Percentiles rank a stretch among this genome's conserved stretches.
These are phyloP conservation scores for Glaucidium brasilianum DNA, from an alignment of 2,113 vertebrate species.

Conservation along the genomic window DNA sequence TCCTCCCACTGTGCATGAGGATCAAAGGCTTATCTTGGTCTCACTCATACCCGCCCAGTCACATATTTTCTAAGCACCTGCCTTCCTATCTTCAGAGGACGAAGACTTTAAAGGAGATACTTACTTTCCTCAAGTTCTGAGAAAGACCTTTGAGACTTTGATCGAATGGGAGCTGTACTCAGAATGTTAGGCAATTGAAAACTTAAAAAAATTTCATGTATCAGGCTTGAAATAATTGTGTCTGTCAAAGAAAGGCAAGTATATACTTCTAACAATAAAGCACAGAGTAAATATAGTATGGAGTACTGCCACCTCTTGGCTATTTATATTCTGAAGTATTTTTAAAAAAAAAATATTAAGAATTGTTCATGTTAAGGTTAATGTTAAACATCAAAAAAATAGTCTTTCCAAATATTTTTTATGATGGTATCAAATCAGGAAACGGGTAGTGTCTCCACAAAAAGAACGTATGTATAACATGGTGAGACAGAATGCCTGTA, in stretches of 20 bases:
- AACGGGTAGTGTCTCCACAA: not conserved
- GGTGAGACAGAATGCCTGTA: not conserved
- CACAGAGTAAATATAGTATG: not conserved
- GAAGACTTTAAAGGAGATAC: not conserved
- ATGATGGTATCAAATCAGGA: not conserved
- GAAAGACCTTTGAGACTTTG: not conserved
- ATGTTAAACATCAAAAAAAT: not conserved
- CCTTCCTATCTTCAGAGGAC: not conserved
- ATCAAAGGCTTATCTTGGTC: not conserved
- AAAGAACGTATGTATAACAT: not conserved
- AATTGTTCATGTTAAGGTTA: not conserved
- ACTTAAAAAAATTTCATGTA: not conserved
- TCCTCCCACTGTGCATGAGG: not conserved
- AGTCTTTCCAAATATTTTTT: not conserved
- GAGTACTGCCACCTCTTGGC: constrained; percentile 47
- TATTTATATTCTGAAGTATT: not conserved
- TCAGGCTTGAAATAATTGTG: not conserved
- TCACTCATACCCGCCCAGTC: not conserved
- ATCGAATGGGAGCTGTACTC: not conserved
- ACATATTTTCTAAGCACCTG: not conserved
- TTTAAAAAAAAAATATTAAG: not conserved
- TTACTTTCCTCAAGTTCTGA: not conserved
- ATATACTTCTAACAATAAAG: not conserved
- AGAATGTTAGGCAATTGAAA: not conserved
- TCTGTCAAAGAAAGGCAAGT: not conserved